These are phyloP conservation scores for Eugnorisma glareosa DNA, from an alignment of 2,888 invertebrate genomes.

Conservation along the genomic window DNA sequence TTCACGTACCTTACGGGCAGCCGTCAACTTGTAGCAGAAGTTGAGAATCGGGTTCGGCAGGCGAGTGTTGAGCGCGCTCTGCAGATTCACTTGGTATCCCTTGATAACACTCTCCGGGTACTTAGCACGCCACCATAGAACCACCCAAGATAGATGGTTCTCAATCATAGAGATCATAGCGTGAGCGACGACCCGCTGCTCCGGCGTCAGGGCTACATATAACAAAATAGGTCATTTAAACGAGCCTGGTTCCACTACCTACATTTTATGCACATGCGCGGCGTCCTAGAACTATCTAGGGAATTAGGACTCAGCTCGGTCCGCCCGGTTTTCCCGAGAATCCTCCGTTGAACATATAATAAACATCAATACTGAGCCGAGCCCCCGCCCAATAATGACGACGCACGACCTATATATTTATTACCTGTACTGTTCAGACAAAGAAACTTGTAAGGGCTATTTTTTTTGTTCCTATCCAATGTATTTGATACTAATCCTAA, in stretches of 20 bases:
- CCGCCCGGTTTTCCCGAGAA: conserved; percentile 56
- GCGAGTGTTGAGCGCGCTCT: conserved; percentile 96
- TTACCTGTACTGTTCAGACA: neutral
- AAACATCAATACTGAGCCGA: conserved; percentile 27
- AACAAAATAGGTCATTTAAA: conserved; percentile 67
- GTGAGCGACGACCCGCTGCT: conserved; percentile 96
- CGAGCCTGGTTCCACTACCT: conserved; percentile 38
- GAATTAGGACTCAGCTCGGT: conserved; percentile 68
- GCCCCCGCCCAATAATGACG: conserved; percentile 6
- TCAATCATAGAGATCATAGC: conserved; percentile 98
- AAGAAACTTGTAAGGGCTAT: neutral
- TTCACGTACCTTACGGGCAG: conserved; percentile 94
- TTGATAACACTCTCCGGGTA: conserved; percentile 97
- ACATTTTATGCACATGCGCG: conserved; percentile 82
- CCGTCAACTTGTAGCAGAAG: conserved; percentile 97
- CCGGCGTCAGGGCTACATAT: conserved; percentile 92
- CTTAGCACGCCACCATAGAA: conserved; percentile 97
- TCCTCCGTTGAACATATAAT: conserved; percentile 3
- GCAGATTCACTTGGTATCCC: conserved; percentile 97
- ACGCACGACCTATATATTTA: conserved; percentile 19
- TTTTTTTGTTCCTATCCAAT: neutral
- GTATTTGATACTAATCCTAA: neutral
- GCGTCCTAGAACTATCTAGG: conserved; percentile 66
- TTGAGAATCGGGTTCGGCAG: conserved; percentile 96
- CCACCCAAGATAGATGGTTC: conserved; percentile 97